Percentiles rank a stretch among this genome's conserved stretches.
Evolutionary conservation across 2,113 vertebrate genomes (phyloP).

Genomic region (Oophaga pumilio): DNA sequence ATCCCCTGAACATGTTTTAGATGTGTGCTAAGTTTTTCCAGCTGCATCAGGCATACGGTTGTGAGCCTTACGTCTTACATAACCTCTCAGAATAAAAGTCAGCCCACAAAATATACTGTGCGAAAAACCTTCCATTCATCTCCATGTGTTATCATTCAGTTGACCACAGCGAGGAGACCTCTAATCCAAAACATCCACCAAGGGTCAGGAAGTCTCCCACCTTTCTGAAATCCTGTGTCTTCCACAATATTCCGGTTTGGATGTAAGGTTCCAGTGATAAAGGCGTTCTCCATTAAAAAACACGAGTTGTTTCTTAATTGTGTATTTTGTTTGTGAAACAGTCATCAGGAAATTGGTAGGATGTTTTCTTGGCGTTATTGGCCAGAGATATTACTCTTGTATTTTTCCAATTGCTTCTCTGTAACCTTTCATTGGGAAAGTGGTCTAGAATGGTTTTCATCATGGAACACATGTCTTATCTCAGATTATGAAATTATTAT

Average conservation of each 20-base stretch:
- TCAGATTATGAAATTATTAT: not conserved
- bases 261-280: not conserved
- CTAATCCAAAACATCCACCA: not conserved
- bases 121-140: not conserved
- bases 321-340: constrained; percentile 2
- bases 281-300: not conserved
- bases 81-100: not conserved
- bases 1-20: not conserved
- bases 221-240: constrained; percentile 4
- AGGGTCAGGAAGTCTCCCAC: not conserved
- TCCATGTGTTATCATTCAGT: constrained; percentile 24
- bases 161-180: not conserved
- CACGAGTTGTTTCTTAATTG: not conserved
- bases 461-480: not conserved
- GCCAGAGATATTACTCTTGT: not conserved
- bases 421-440: not conserved
- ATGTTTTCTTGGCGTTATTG: constrained; percentile 23
- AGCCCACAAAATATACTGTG: not conserved
- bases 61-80: not conserved
- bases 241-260: not conserved
- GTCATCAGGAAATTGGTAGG: not conserved
- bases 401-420: not conserved
- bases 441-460: not conserved
- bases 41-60: not conserved
- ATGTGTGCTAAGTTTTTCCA: not conserved